Conservation (phyloP, 2,113 vertebrate species). For the Drymodes brunneopygia region DNA sequence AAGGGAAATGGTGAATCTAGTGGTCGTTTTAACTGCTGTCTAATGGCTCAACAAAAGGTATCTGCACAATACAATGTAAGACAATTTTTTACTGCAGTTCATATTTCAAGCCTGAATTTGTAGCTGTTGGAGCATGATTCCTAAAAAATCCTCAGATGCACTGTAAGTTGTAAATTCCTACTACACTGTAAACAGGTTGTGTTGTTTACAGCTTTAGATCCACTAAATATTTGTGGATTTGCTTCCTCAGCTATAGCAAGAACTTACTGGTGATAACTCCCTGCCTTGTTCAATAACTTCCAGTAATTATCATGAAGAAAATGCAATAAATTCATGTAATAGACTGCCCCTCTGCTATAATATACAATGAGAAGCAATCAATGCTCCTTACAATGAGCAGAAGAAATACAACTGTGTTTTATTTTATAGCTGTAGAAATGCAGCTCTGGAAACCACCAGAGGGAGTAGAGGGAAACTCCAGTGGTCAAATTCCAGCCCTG, state of each 20-base stretch:
- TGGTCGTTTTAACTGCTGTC: background rate
- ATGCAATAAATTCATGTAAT: constrained; percentile 78
- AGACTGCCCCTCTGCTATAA: constrained; percentile 77
- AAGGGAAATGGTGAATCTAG: constrained; percentile 5
- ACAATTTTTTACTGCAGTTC: constrained; percentile 6
- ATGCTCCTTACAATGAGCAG: constrained; percentile 76
- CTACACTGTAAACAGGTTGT: constrained; percentile 56
- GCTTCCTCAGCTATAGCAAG: constrained; percentile 73
- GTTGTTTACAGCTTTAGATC: constrained; percentile 74
- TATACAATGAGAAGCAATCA: constrained; percentile 78
- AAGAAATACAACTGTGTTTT: constrained; percentile 75
- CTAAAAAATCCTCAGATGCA: constrained; percentile 44
- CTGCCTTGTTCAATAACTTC: constrained; percentile 80
- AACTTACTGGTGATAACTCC: constrained; percentile 73
- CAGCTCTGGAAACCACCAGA: constrained; percentile 73
- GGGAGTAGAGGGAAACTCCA: constrained; percentile 68
- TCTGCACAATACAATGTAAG: accelerated
- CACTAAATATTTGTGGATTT: constrained; percentile 75
- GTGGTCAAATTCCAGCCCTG: constrained; percentile 46
- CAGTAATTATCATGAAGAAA: constrained; percentile 81
- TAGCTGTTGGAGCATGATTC: background rate
- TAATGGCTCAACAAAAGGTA: background rate
- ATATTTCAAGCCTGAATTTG: constrained; percentile 29
- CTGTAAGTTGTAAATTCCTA: constrained; percentile 62
- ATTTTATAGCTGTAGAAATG: constrained; percentile 66